Conservation (phyloP, 2,113 vertebrate species). For the Tychaedon coryphoeus region DNA sequence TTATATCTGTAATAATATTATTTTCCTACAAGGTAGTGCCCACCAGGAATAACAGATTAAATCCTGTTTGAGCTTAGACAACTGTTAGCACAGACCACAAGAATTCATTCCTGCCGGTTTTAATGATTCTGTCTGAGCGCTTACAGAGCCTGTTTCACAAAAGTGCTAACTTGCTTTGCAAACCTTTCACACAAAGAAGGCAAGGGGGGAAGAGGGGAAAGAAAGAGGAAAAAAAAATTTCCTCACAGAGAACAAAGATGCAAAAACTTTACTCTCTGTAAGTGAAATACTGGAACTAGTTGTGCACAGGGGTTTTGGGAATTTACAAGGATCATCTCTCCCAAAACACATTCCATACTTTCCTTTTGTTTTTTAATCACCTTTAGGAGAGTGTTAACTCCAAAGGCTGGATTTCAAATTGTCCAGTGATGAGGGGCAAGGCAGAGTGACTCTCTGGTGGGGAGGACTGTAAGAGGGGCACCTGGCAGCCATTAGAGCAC, state of each 20-base stretch:
- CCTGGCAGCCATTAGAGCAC: background rate
- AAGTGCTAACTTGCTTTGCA: background rate
- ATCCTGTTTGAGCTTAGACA: background rate
- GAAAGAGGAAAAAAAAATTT: background rate
- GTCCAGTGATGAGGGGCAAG: background rate
- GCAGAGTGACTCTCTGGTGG: background rate
- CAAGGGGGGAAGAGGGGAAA: accelerated
- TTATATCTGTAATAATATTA: constrained; percentile 15
- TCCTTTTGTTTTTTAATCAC: background rate
- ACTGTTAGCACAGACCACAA: background rate
- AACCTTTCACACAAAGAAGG: background rate
- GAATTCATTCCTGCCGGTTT: background rate
- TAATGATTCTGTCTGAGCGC: background rate
- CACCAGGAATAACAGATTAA: constrained; percentile 47
- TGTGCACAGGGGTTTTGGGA: background rate
- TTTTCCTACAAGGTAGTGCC: constrained; percentile 25
- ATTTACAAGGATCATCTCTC: background rate
- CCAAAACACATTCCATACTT: background rate
- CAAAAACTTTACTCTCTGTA: background rate
- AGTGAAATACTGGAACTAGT: background rate
- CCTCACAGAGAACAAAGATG: background rate
- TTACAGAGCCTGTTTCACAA: background rate
- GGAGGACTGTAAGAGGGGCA: background rate
- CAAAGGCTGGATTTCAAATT: background rate
- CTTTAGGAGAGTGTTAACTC: background rate